These are phyloP conservation scores for Patella pellucida DNA, from an alignment of 2,888 invertebrate genomes.

Conservation along the genomic window DNA sequence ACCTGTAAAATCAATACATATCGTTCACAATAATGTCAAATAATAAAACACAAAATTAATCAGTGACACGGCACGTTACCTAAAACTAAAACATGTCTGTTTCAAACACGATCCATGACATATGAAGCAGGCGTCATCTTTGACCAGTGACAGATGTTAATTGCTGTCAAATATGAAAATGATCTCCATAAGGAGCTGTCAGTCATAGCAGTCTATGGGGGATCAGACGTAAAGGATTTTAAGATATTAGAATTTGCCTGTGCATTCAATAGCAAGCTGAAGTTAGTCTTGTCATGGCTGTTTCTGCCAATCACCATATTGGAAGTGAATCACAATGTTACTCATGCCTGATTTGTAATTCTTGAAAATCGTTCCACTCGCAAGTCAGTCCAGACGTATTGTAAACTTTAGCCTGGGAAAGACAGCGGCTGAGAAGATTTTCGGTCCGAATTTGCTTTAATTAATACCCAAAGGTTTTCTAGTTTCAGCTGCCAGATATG, in stretches of 20 bases:
- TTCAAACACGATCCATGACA: slow-evolving; percentile 2
- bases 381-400: no score
- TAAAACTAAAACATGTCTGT: neutral
- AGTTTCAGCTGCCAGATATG: no score
- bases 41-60: neutral
- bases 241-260: no score
- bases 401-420: no score
- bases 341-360: neutral
- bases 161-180: slow-evolving; percentile 11
- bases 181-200: slow-evolving; percentile 9
- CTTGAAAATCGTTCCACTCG: neutral
- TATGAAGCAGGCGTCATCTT: neutral
- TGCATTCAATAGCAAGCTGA: no score
- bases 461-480: no score
- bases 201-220: neutral
- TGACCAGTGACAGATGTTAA: slow-evolving; percentile 7
- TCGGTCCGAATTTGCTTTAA: no score
- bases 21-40: neutral
- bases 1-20: no score
- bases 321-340: slow-evolving; percentile 5
- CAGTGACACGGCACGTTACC: neutral
- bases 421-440: no score
- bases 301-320: no score
- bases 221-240: no score
- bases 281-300: no score